Conservation (phyloP, 2,888 invertebrate genomes). For the Latrodectus elegans region DNA sequence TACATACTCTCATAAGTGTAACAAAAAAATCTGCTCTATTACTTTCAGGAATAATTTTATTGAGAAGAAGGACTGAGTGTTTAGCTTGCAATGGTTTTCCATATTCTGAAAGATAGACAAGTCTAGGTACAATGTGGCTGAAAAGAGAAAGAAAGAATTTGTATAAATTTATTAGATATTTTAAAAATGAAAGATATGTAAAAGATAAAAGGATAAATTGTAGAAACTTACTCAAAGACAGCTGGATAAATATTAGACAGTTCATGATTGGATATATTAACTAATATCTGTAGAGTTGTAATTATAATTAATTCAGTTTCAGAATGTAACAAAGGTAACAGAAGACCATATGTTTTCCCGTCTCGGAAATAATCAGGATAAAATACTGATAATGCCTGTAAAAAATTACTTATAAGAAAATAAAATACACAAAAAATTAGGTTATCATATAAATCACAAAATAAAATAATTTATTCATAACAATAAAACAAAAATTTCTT, state of each 20-base stretch:
- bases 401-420: constrained; percentile 31
- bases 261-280: constrained; percentile 74
- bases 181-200: not conserved
- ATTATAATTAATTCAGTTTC: constrained; percentile 87
- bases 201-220: too few species aligned
- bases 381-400: constrained; percentile 88
- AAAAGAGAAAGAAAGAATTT: constrained; percentile 44
- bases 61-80: constrained; percentile 92
- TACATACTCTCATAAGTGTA: not conserved
- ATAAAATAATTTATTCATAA: too few species aligned
- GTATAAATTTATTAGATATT: not conserved
- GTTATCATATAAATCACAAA: too few species aligned
- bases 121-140: constrained; percentile 86
- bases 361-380: constrained; percentile 94
- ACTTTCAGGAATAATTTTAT: constrained; percentile 76
- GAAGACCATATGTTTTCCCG: constrained; percentile 81
- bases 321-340: constrained; percentile 85
- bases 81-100: constrained; percentile 97
- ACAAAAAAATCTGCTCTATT: constrained; percentile 73
- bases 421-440: too few species aligned
- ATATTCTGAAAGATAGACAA: constrained; percentile 89
- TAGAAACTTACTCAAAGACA: constrained; percentile 73
- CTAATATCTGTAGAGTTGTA: constrained; percentile 87
- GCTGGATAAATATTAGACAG: constrained; percentile 74
- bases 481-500: too few species aligned